Evolutionary conservation across 2,888 invertebrate species (phyloP).

Genomic region (Onchidella celtica): DNA sequence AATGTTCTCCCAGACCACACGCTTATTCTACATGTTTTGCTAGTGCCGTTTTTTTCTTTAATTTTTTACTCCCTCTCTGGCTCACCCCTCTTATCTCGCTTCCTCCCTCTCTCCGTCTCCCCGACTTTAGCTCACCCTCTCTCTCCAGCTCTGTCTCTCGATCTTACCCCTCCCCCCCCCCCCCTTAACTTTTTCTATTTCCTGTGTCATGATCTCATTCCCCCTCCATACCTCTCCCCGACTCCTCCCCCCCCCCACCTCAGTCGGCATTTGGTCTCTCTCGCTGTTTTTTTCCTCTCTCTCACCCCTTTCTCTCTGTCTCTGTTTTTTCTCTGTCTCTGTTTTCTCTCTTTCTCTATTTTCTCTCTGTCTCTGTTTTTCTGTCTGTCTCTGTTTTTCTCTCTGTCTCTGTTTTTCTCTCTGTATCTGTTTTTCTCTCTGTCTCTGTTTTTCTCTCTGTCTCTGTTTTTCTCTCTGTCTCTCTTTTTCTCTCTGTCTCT

Average conservation of each 20-base stretch:
- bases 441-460: no score
- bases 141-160: background rate
- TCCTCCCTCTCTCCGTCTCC: background rate
- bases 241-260: background rate
- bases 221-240: no score
- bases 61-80: background rate
- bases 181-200: background rate
- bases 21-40: no score
- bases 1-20: no score
- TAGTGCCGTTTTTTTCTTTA: background rate
- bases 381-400: background rate
- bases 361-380: background rate
- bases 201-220: no score
- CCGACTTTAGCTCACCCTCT: background rate
- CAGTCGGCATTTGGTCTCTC: background rate
- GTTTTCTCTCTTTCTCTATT: background rate
- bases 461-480: slow-evolving; percentile 1
- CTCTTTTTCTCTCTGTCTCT: background rate
- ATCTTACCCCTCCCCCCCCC: background rate
- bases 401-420: background rate
- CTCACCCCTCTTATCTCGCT: slow-evolving; percentile 18
- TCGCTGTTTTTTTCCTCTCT: background rate
- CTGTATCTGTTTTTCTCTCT: background rate
- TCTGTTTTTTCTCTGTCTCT: background rate
- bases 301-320: background rate